phyloP scores from a whole-genome alignment of 2,113 vertebrate species.

The Poecile atricapillus region DNA sequence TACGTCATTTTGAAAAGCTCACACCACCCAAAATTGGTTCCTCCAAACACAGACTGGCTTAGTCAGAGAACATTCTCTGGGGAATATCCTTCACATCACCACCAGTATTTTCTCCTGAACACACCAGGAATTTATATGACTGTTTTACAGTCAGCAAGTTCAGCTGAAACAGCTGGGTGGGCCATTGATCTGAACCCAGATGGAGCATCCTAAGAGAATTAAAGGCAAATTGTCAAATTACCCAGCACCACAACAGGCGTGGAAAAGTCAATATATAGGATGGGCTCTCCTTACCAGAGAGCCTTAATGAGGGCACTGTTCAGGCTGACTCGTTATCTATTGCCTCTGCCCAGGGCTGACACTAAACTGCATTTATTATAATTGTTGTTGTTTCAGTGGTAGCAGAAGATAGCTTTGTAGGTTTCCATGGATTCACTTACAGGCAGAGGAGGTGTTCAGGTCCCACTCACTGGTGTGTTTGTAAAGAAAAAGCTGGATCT shows the following conservation, averaged over 20 bases:
- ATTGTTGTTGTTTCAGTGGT: neutral
- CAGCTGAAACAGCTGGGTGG: neutral
- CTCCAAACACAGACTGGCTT: neutral
- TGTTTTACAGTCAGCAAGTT: neutral
- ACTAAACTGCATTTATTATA: neutral
- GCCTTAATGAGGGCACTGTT: neutral
- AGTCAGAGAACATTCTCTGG: neutral
- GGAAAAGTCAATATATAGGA: neutral
- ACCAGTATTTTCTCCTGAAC: neutral
- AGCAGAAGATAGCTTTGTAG: neutral
- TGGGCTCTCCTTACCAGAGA: neutral
- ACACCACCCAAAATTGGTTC: neutral
- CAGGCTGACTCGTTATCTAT: neutral
- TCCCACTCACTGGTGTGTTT: neutral
- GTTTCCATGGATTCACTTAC: neutral
- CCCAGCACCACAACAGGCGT: neutral
- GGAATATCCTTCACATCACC: neutral
- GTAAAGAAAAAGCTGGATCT: neutral
- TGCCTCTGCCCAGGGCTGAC: neutral
- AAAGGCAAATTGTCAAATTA: neutral
- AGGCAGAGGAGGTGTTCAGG: neutral
- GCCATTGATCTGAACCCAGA: neutral
- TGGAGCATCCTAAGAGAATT: neutral
- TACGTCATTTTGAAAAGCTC: neutral
- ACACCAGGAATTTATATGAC: neutral